These are phyloP conservation scores for Macrocentrus cingulum DNA, from an alignment of 1,140 invertebrate genomes.

Conservation along the genomic window DNA sequence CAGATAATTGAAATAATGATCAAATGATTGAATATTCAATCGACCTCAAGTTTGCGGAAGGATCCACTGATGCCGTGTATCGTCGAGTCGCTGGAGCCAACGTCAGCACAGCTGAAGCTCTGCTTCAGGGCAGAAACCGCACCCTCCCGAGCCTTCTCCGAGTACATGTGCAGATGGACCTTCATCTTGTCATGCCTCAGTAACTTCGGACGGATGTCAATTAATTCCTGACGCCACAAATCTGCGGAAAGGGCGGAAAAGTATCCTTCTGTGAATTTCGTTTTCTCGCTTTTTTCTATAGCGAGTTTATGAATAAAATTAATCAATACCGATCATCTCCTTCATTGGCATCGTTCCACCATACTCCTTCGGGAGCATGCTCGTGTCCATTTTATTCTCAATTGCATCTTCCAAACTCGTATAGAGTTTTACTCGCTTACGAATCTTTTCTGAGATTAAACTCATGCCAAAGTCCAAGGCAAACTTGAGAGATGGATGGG, in stretches of 20 bases:
- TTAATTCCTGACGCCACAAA: constrained; percentile 68
- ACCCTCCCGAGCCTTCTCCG: constrained; percentile 69
- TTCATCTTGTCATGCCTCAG: constrained; percentile 66
- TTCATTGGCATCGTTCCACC: constrained; percentile 78
- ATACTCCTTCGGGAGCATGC: constrained; percentile 77
- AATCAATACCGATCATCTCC: constrained; percentile 74
- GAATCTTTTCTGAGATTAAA: constrained; percentile 80
- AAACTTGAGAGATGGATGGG: constrained; percentile 75
- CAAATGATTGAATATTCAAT: constrained; percentile 56
- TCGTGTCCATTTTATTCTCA: constrained; percentile 64
- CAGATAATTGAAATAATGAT: too few relatives aligned
- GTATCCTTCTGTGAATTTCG: too few relatives aligned
- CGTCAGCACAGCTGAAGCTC: constrained; percentile 59
- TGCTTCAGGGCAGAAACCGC: constrained; percentile 69
- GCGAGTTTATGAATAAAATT: too few relatives aligned
- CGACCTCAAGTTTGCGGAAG: constrained; percentile 77
- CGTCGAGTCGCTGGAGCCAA: constrained; percentile 62
- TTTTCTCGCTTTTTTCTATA: too few relatives aligned
- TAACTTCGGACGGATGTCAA: constrained; percentile 60
- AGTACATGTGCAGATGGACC: constrained; percentile 66
- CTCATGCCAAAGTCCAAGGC: constrained; percentile 79
- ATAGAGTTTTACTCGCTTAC: constrained; percentile 71
- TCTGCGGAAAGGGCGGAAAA: constrained; percentile 52
- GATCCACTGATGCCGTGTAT: constrained; percentile 72
- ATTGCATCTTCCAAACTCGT: constrained; percentile 65